Evolutionary conservation across 2,113 vertebrate species (phyloP), one percentile per base, ranked within the genome.

Genomic region (Siniperca knerii): DNA sequence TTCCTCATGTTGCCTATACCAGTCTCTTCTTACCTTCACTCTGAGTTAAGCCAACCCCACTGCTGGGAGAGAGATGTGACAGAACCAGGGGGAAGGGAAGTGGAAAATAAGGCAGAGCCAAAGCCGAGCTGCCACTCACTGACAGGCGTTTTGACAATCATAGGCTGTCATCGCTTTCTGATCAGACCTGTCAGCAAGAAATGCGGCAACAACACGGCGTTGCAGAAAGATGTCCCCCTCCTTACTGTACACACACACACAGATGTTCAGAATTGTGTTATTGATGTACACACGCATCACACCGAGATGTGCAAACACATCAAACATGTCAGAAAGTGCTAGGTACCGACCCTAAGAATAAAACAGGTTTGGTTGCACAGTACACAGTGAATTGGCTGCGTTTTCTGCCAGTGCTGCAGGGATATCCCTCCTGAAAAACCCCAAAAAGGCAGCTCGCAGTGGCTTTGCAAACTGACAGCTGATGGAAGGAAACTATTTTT

Each of bases 71-170:
- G 90, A 93, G 93, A 95, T 87, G 92, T 94, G 94, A 94, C 92
- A 93, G 93, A 93, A 91, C 85, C 90, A 83, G 90, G 83, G 86
- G 87, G 92, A 85, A 91, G 89, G 87, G 88, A 91, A 89, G 89
- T 89, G 85, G 89, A 90, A 93, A 93, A 92, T 89, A 92, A 92
- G 94, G 92, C 89, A 88, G 92, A 92, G 93, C 92, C 92, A 92
- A 92, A 93, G 93, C 91, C 54, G 86, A 87, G 87, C 94, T 95
- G 94, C 95, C 95, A 96, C 90, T 95, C 95, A 95, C 87, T 54
- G 90, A 90, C 89, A 82, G 91, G 90, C 90, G 90, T 95, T 96
- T 96, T 96, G 96, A 96, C 95, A 96, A 96, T 96, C 95, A 94
- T 94, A 90, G 91, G 88, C 94, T 96, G 96, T 95, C 95, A 95